Evolutionary conservation across 2,888 invertebrate species (phyloP).

Genomic region (Lasiommata megera): DNA sequence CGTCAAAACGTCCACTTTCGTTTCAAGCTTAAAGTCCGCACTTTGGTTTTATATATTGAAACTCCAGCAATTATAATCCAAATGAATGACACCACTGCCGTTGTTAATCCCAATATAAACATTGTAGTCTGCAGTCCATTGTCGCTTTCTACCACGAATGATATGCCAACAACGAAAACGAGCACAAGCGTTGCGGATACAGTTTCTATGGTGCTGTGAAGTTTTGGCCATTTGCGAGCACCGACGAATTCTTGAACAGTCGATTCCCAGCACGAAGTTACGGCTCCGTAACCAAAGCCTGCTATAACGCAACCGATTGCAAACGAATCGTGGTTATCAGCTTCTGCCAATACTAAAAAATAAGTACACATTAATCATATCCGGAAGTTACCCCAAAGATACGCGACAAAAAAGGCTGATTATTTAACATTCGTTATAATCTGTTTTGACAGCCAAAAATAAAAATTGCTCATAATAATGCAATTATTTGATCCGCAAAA

Average conservation of each 20-base stretch:
- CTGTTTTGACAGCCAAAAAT: background rate
- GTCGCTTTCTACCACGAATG: slow-evolving; percentile 49
- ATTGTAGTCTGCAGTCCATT: slow-evolving; percentile 56
- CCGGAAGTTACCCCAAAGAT: background rate
- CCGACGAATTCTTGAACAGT: slow-evolving; percentile 73
- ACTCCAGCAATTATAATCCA: slow-evolving; percentile 57
- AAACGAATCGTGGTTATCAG: slow-evolving; percentile 66
- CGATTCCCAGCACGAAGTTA: slow-evolving; percentile 70
- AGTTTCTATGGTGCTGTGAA: slow-evolving; percentile 73
- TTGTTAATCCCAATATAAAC: slow-evolving; percentile 54
- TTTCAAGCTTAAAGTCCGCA: slow-evolving; percentile 47
- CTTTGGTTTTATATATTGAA: slow-evolving; percentile 54
- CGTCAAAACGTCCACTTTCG: slow-evolving; percentile 30
- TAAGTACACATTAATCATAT: background rate
- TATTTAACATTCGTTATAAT: background rate
- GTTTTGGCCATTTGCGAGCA: slow-evolving; percentile 69
- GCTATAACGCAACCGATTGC: slow-evolving; percentile 74
- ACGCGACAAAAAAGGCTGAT: background rate
- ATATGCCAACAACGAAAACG: slow-evolving; percentile 52
- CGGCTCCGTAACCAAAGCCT: slow-evolving; percentile 74
- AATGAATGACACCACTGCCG: slow-evolving; percentile 51
- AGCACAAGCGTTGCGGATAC: slow-evolving; percentile 58
- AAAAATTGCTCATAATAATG: background rate
- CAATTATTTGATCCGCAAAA: no score
- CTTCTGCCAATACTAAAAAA: slow-evolving; percentile 59